Percentiles rank a stretch among this genome's conserved stretches.
These are phyloP conservation scores for Leptodactylus fuscus DNA, from an alignment of 2,113 vertebrate species.

Conservation along the genomic window DNA sequence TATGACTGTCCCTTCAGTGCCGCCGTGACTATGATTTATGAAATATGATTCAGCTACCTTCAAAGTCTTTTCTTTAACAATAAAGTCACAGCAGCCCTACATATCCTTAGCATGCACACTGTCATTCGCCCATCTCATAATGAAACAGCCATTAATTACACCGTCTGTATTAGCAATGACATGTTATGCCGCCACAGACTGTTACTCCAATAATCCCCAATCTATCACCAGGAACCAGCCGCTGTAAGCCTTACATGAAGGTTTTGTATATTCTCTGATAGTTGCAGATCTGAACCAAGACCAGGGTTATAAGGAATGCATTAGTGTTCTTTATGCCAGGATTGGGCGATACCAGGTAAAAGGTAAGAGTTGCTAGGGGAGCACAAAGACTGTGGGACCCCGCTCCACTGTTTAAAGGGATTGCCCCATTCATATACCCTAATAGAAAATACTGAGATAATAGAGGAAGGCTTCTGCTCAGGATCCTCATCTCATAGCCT, in stretches of 20 bases:
- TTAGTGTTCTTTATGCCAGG: neutral
- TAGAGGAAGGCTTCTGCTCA: no score
- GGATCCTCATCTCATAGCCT: no score
- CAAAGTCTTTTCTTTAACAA: conserved; percentile 17
- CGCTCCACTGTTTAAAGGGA: no score
- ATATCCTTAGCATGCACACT: conserved; percentile 27
- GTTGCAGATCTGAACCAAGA: neutral
- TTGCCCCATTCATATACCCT: no score
- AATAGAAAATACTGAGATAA: no score
- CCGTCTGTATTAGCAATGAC: conserved; percentile 24
- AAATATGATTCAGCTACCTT: conserved; percentile 44
- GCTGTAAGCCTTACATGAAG: neutral
- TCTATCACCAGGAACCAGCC: conserved; percentile 14
- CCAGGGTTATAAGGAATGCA: neutral
- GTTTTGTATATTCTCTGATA: neutral
- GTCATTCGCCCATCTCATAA: conserved; percentile 44
- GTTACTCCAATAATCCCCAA: conserved; percentile 32
- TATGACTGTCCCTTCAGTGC: neutral
- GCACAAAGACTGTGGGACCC: no score
- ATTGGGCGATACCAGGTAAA: no score
- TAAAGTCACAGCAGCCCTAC: conserved; percentile 1
- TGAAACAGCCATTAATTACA: conserved; percentile 42
- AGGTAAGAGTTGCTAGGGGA: no score
- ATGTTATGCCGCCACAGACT: conserved; percentile 22
- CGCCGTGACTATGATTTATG: conserved; percentile 40